A percentile compares a stretch with the other conserved stretches of the same genome.
Evolutionary conservation across 2,113 vertebrate genomes (phyloP).

Genomic region (Microcebus murinus): DNA sequence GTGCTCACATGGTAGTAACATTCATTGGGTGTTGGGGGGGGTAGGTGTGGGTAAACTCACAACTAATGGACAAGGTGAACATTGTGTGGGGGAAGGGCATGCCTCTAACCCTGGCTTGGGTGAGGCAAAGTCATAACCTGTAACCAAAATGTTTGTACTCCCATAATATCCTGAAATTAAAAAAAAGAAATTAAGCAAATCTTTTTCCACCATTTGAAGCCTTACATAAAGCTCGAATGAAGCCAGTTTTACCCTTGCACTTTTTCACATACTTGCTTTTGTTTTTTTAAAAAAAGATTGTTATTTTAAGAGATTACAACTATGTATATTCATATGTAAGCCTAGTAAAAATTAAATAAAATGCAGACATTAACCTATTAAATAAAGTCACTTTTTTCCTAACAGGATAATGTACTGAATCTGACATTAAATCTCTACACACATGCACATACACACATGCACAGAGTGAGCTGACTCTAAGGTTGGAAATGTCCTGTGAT

Average conservation of each 20-base stretch:
- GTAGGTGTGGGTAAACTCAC: too few species aligned
- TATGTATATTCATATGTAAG: background rate
- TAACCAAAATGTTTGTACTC: too few species aligned
- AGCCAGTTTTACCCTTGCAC: background rate
- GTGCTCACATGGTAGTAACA: too few species aligned
- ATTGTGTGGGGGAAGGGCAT: too few species aligned
- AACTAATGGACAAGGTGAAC: too few species aligned
- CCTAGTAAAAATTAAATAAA: background rate
- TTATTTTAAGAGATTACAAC: background rate
- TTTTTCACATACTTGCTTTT: background rate
- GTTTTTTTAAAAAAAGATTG: background rate
- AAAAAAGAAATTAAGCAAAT: background rate
- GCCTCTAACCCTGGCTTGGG: too few species aligned
- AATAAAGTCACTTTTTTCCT: conserved; percentile 6
- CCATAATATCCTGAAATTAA: too few species aligned
- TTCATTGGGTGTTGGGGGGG: too few species aligned
- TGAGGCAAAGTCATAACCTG: too few species aligned
- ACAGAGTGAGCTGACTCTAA: background rate
- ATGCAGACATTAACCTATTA: background rate
- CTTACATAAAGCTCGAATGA: background rate
- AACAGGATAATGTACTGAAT: background rate
- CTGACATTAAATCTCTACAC: background rate
- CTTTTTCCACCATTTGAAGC: background rate
- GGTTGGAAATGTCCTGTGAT: background rate
- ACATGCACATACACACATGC: background rate